Base-by-base conservation (phyloP, 2,113 vertebrate species). In the Chloroceryle aenea region DNA sequence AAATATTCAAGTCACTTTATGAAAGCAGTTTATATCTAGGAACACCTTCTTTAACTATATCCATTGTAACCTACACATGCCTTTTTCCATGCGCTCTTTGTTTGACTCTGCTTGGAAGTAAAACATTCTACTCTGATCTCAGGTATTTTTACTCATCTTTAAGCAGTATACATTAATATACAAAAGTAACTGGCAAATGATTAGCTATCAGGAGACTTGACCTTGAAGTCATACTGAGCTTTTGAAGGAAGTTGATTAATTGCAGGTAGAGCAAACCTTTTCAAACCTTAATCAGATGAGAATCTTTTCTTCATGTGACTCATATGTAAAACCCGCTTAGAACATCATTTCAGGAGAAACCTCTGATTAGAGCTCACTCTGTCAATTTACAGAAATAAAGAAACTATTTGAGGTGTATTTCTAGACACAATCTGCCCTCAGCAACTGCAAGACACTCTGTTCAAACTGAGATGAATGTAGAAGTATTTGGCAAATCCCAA, bases 161-260 rank as follows among this genome's bases (percentile, higher is more conserved):
- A 50, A 92, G 56, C 18, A 45, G 29, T 22, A 55, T 13, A 72
- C 4, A 30, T 52, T 68, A 42, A 82, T 30, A 21, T n/a, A 66
- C 14, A 73, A 71, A 91, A 73, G 72, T 55, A 76, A 38, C 16
- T 42, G 20, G 71, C 43, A 75, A 73, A 42, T 53, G 83, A 43
- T 61, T 58, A 72, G 15, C n/a, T 75, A 38, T 38, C 32, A 85
- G 42, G 26, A 95, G 34, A 69, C 12, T 4, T 59, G 59, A 85
- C 64, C 53, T 45, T 68, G 59, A 79, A 80, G 59, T 79, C 45
- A 76, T 34, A 25, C 43, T 73, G 55, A 59, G 29, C 14, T 85
- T 95, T 89, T 77, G 55, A 95, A 92, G 40, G 48, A 86, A 82
- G 29, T 1, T 90, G 73, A 87, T 93, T 83, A 74, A 86, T 34